Conservation (phyloP, 2,888 invertebrate species). For the Drosophila mimica region DNA sequence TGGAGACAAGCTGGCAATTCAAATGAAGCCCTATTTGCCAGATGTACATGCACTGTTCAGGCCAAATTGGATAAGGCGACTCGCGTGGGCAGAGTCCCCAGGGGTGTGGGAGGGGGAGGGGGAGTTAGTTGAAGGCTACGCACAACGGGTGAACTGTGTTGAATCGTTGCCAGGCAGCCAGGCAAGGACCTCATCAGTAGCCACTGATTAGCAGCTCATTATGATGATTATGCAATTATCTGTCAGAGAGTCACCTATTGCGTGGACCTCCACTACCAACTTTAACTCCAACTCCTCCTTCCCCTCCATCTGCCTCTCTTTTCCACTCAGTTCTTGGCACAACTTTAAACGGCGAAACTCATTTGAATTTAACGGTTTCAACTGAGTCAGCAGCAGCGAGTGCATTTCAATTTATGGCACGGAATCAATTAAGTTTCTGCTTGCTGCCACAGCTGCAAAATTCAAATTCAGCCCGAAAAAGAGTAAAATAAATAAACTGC, state of each 20-base stretch:
- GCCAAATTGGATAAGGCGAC: slow-evolving; percentile 61
- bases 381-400: slow-evolving; percentile 32
- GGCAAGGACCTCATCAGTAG: slow-evolving; percentile 8
- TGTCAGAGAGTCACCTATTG: slow-evolving; percentile 26
- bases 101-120: background rate
- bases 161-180: slow-evolving; percentile 53
- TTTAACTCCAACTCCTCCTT: background rate
- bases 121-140: background rate
- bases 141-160: slow-evolving; percentile 29
- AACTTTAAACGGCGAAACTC: slow-evolving; percentile 29
- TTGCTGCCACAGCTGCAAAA: slow-evolving; percentile 39
- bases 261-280: background rate
- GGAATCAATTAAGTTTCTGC: slow-evolving; percentile 64
- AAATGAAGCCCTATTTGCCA: slow-evolving; percentile 76
- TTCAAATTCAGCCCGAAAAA: slow-evolving; percentile 44
- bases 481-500: background rate
- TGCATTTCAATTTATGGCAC: slow-evolving; percentile 77
- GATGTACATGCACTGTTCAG: slow-evolving; percentile 63
- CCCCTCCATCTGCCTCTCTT: background rate
- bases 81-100: slow-evolving; percentile 54
- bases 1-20: slow-evolving; percentile 77
- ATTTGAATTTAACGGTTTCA: slow-evolving; percentile 56
- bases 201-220: slow-evolving; percentile 49
- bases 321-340: background rate
- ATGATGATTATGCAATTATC: slow-evolving; percentile 43